Conservation (phyloP, 2,888 invertebrate genomes). For the Hypena proboscidalis region DNA sequence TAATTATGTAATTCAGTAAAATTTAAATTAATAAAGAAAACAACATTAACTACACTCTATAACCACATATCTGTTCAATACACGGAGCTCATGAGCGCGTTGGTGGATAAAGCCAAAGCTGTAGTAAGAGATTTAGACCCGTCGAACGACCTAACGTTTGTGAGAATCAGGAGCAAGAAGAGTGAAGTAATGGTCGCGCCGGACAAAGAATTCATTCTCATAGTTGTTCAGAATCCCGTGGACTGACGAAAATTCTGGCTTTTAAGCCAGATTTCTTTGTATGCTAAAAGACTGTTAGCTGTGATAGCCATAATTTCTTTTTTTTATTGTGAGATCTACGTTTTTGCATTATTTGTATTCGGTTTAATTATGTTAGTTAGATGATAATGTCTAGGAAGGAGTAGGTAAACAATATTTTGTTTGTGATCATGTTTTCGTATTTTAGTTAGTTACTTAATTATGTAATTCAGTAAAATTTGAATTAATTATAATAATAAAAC, state of each 20-base stretch:
- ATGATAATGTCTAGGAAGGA: too few relatives aligned
- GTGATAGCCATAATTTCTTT: too few relatives aligned
- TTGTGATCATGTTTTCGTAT: too few relatives aligned
- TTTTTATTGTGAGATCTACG: too few relatives aligned
- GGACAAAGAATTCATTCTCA: conserved; percentile 96
- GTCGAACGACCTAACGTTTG: conserved; percentile 96
- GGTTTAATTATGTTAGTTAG: too few relatives aligned
- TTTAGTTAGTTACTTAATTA: too few relatives aligned
- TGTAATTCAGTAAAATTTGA: too few relatives aligned
- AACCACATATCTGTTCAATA: conserved; percentile 98
- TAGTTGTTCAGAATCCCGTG: conserved; percentile 94
- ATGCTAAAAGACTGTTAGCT: background rate
- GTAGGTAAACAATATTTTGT: too few relatives aligned
- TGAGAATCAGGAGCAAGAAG: conserved; percentile 97
- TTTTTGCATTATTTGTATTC: too few relatives aligned
- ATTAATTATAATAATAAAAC: too few relatives aligned
- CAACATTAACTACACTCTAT: conserved; percentile 95
- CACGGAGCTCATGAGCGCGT: conserved; percentile 94
- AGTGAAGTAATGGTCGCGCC: conserved; percentile 99
- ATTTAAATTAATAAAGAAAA: too few relatives aligned
- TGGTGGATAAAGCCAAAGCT: conserved; percentile 95
- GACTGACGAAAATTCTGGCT: conserved; percentile 65
- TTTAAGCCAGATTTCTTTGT: conserved; percentile 26
- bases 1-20: too few relatives aligned
- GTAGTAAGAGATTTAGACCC: conserved; percentile 97